A percentile compares a stretch with the other conserved stretches of the same genome.
Evolutionary conservation across 2,113 vertebrate species (phyloP).

Genomic region (Spheniscus mendiculus): DNA sequence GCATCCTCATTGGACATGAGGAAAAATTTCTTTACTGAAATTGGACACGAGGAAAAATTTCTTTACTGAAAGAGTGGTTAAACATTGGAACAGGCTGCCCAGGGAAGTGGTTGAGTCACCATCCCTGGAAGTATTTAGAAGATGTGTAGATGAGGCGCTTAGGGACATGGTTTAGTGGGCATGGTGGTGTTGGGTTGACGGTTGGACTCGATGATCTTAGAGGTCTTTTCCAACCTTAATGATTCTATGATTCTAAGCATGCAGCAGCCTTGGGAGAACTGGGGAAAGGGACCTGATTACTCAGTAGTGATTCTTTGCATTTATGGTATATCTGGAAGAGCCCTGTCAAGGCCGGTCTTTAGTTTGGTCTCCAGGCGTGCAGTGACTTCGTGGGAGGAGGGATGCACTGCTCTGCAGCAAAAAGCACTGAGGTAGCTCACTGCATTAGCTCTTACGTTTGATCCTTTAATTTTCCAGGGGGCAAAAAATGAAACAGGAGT

Average conservation of each 20-base stretch:
- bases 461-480: background rate
- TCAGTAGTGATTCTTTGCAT: background rate
- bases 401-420: background rate
- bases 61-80: too few species aligned
- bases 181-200: too few species aligned
- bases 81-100: too few species aligned
- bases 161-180: too few species aligned
- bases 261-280: background rate
- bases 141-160: too few species aligned
- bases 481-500: slow-evolving; percentile 14
- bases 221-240: too few species aligned
- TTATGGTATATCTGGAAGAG: background rate
- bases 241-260: background rate
- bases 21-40: too few species aligned
- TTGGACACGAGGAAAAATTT: too few species aligned
- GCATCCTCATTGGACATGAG: too few species aligned
- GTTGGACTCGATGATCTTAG: too few species aligned
- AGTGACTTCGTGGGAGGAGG: background rate
- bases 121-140: too few species aligned
- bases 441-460: background rate
- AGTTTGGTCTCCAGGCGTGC: background rate
- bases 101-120: too few species aligned
- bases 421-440: background rate
- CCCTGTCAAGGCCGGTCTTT: background rate
- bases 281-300: background rate